These are phyloP conservation scores for Mionectes macconnelli DNA, from an alignment of 2,113 vertebrate genomes.

Conservation along the genomic window DNA sequence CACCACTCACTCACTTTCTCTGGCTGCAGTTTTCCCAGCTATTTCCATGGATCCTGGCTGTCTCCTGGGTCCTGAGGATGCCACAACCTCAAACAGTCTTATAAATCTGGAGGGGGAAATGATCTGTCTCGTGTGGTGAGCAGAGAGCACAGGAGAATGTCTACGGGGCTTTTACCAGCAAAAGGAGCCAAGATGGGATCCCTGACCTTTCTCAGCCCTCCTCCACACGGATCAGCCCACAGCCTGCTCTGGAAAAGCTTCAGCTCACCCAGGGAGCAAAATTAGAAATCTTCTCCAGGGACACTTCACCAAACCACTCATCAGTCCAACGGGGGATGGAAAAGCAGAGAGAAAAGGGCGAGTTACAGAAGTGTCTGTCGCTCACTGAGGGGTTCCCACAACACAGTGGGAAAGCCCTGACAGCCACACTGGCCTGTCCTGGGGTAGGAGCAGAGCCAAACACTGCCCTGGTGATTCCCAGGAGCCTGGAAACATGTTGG, in stretches of 20 bases:
- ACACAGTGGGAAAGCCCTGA: neutral
- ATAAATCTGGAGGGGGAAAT: neutral
- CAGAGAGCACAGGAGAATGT: neutral
- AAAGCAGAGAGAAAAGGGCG: neutral
- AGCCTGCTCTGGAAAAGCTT: constrained; percentile 1
- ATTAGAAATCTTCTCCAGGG: constrained; percentile 37
- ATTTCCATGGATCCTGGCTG: neutral
- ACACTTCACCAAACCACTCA: neutral
- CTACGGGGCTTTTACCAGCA: neutral
- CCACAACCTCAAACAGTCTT: neutral
- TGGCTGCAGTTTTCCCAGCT: neutral
- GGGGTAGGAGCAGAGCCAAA: neutral
- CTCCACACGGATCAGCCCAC: neutral
- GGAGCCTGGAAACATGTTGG: neutral
- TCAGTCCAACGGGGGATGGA: neutral
- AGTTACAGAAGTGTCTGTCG: neutral
- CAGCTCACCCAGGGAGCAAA: constrained; percentile 24
- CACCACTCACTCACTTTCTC: neutral
- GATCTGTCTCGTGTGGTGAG: neutral
- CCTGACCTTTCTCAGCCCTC: constrained; percentile 58
- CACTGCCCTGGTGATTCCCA: neutral
- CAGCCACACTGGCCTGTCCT: neutral
- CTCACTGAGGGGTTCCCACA: neutral
- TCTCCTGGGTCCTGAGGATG: constrained; percentile 9
- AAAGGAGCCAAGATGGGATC: neutral